These are phyloP conservation scores for Anarsia innoxiella DNA, from an alignment of 2,888 invertebrate species.

Conservation along the genomic window DNA sequence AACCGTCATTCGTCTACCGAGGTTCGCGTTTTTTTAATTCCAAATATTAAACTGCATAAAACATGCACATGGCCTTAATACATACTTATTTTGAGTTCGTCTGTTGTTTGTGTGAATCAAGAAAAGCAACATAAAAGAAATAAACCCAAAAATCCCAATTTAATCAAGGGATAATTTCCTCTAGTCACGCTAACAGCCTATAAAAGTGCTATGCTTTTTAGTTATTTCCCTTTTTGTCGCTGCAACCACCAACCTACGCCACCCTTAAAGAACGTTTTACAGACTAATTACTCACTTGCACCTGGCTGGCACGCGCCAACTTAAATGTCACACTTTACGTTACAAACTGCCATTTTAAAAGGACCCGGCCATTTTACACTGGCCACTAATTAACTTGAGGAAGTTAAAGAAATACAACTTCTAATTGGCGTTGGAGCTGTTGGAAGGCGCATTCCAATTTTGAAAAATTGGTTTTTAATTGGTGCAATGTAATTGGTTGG, in stretches of 20 bases:
- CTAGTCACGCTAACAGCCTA: neutral
- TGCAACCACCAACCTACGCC: conserved; percentile 2
- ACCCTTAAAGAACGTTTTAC: conserved; percentile 18
- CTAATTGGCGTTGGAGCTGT: neutral
- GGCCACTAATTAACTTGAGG: neutral
- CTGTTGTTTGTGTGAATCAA: too few relatives aligned
- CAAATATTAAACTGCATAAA: too few relatives aligned
- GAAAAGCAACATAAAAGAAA: too few relatives aligned
- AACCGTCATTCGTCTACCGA: too few relatives aligned
- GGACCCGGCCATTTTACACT: too few relatives aligned
- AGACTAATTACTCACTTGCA: conserved; percentile 36
- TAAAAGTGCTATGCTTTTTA: conserved; percentile 10
- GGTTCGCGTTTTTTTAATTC: too few relatives aligned
- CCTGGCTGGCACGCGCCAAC: conserved; percentile 45
- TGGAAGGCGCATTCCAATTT: neutral
- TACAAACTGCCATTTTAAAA: conserved; percentile 23
- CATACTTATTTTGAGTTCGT: too few relatives aligned
- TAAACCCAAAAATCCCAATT: too few relatives aligned
- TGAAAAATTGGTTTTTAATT: neutral
- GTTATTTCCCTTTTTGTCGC: conserved; percentile 2
- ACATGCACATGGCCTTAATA: too few relatives aligned
- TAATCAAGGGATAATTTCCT: too few relatives aligned
- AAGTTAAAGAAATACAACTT: neutral
- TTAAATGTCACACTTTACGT: conserved; percentile 51
- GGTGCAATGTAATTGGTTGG: too few relatives aligned